Evolutionary conservation across 2,888 invertebrate species (phyloP).

Genomic region (Eristalinus sepulchralis): DNA sequence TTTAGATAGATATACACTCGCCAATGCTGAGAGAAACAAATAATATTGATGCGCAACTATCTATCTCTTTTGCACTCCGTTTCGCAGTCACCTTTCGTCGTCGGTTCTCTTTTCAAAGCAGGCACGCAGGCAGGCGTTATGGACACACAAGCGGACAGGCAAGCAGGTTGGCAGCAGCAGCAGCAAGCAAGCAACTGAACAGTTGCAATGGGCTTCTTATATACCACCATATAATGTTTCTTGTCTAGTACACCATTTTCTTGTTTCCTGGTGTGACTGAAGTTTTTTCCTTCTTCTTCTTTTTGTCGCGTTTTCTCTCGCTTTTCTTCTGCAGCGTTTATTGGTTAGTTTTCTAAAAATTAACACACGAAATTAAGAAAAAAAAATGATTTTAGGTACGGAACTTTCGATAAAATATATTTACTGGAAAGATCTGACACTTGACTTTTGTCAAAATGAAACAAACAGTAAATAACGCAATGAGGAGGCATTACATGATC

Average conservation of each 20-base stretch:
- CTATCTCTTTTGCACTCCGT: conserved; percentile 13
- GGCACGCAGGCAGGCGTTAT: background rate
- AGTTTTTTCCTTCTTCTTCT: background rate
- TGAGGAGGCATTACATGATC: background rate
- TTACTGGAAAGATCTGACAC: background rate
- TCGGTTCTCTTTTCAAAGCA: conserved; percentile 9
- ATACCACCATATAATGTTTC: conserved; percentile 5
- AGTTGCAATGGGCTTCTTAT: conserved; percentile 8
- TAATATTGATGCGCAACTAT: background rate
- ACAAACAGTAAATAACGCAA: background rate
- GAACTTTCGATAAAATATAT: background rate
- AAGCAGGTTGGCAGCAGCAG: background rate
- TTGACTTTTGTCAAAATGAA: background rate
- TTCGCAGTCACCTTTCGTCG: background rate
- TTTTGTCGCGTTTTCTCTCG: background rate
- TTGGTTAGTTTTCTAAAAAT: conserved; percentile 16
- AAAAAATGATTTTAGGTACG: background rate
- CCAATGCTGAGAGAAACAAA: background rate
- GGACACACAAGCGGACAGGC: background rate
- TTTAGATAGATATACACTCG: background rate
- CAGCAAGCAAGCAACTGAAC: background rate
- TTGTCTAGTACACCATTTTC: background rate
- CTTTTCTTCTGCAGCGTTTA: background rate
- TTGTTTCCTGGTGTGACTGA: conserved; percentile 11
- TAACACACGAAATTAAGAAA: background rate